Conservation (phyloP, 2,888 invertebrate species). For the Mythimna ferrago region DNA sequence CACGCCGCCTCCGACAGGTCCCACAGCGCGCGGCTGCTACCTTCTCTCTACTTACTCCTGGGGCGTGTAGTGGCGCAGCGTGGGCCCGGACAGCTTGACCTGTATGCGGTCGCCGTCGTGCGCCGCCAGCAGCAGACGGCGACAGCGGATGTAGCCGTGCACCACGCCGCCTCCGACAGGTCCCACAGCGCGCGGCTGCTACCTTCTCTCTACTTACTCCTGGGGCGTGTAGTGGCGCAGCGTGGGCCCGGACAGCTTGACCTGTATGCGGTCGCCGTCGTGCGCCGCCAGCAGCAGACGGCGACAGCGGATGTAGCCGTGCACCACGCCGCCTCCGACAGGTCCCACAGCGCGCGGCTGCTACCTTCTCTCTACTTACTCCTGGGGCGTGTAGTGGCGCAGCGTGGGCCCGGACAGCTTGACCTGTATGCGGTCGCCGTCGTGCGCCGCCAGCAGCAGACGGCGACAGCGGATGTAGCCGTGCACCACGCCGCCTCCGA, state of each 20-base stretch:
- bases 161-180: constrained; percentile 95
- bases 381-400: constrained; percentile 90
- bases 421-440: constrained; percentile 92
- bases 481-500: constrained; percentile 96
- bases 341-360: constrained; percentile 96
- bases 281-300: constrained; percentile 95
- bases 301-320: constrained; percentile 96
- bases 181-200: constrained; percentile 96
- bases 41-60: constrained; percentile 93
- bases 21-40: constrained; percentile 96
- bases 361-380: constrained; percentile 94
- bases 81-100: constrained; percentile 96
- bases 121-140: constrained; percentile 94
- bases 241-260: constrained; percentile 96
- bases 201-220: constrained; percentile 94
- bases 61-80: constrained; percentile 91
- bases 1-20: constrained; percentile 95
- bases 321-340: constrained; percentile 96
- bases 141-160: constrained; percentile 96
- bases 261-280: constrained; percentile 92
- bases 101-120: constrained; percentile 92
- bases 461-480: constrained; percentile 96
- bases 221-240: constrained; percentile 91
- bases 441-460: constrained; percentile 94
- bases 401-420: constrained; percentile 96